These are phyloP conservation scores for Tribolium madens DNA, from an alignment of 1,140 invertebrate genomes.

Conservation along the genomic window DNA sequence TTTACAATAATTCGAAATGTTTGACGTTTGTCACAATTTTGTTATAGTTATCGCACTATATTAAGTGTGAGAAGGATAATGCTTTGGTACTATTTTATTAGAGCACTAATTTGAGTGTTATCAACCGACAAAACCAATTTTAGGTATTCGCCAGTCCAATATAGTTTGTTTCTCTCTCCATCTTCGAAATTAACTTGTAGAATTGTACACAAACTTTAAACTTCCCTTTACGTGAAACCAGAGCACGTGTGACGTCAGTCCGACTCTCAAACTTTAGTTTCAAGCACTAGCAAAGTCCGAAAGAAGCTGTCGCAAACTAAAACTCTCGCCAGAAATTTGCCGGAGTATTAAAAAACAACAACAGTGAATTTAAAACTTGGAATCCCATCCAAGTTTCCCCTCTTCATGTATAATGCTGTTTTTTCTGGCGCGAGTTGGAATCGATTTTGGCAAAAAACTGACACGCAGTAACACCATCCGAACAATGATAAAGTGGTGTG, in stretches of 20 bases:
- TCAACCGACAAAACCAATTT: too few relatives aligned
- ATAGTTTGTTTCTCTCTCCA: too few relatives aligned
- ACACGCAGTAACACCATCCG: conserved; percentile 1
- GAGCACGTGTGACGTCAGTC: conserved; percentile 32
- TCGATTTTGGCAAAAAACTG: conserved; percentile 9
- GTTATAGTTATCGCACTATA: too few relatives aligned
- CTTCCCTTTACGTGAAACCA: conserved; percentile 40
- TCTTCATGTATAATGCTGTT: background rate
- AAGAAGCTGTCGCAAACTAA: too few relatives aligned
- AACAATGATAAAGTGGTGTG: conserved; percentile 32
- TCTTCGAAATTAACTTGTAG: too few relatives aligned
- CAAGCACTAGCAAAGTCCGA: background rate
- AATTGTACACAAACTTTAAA: background rate
- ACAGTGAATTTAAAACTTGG: background rate
- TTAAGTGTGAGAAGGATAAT: too few relatives aligned
- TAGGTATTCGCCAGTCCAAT: too few relatives aligned
- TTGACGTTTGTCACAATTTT: too few relatives aligned
- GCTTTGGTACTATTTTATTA: too few relatives aligned
- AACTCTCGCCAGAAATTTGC: background rate
- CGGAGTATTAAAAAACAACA: background rate
- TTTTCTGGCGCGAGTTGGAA: background rate
- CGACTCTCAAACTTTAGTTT: background rate
- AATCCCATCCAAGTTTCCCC: background rate
- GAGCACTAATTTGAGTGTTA: too few relatives aligned
- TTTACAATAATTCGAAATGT: too few relatives aligned